These are phyloP conservation scores for Coranthus polyacanthus DNA, from an alignment of 2,797 vertebrate genomes.

Conservation along the genomic window DNA sequence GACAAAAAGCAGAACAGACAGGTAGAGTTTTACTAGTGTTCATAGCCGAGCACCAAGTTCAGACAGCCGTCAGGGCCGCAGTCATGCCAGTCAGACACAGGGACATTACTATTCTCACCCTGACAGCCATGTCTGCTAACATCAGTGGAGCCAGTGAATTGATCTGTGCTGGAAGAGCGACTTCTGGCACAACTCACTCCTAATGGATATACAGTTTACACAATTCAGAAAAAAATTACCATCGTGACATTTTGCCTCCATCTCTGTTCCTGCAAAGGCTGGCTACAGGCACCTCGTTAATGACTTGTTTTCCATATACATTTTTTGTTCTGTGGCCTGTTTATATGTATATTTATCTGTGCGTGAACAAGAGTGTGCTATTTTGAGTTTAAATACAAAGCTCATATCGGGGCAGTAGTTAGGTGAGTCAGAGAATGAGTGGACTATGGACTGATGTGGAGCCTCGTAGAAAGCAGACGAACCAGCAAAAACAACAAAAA, in stretches of 20 bases:
- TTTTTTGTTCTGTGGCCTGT: constrained; percentile 20
- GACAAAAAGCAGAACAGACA: constrained; percentile 81
- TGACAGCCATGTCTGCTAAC: constrained; percentile 44
- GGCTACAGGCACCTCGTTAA: constrained; percentile 52
- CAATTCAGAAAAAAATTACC: constrained; percentile 40
- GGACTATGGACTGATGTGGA: constrained; percentile 4
- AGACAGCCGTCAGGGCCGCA: constrained; percentile 45
- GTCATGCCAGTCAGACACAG: constrained; percentile 45
- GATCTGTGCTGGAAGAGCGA: constrained; percentile 47
- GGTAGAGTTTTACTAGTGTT: constrained; percentile 75
- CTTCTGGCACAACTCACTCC: constrained; percentile 27
- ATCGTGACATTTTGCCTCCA: constrained; percentile 61
- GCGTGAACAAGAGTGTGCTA: constrained; percentile 24
- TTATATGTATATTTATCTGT: constrained; percentile 36
- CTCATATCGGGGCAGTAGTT: constrained; percentile 34
- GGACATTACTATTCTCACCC: constrained; percentile 45
- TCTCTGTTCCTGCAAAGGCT: constrained; percentile 35
- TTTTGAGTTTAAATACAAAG: constrained; percentile 19
- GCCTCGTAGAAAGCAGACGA: constrained; percentile 7
- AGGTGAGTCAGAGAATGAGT: constrained; percentile 54
- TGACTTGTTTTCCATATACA: constrained; percentile 66
- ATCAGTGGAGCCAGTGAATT: constrained; percentile 52
- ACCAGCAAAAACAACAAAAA: background rate
- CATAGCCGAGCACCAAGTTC: constrained; percentile 41
- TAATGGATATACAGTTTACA: constrained; percentile 56